Evolutionary conservation across 2,113 vertebrate species (phyloP), one percentile per base, ranked within the genome.

Genomic region (Catharus fuscescens): DNA sequence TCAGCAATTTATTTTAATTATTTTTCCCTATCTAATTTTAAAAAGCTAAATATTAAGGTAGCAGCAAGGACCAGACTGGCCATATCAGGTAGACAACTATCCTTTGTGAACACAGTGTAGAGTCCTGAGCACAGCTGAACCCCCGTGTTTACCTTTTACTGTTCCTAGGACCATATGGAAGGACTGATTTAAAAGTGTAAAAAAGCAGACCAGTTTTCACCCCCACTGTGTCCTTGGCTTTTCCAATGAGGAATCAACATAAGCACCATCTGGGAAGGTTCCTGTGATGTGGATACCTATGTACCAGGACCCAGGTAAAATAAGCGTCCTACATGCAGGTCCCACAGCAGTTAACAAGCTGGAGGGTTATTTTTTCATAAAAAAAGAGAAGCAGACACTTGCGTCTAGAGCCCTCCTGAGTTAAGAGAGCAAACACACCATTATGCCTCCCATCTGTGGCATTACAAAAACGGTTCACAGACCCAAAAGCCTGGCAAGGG

Each of bases 211-310:
- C 12, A 12, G 40, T 64, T 88, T 88, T 78, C 56, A 79, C 53
- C 40, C 57, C 83, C 84, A 21, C 65, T 36, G 72, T 64, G 60
- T 72, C 69, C 61, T 92, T 89, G 91, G 65, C 84, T 95, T 91
- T 81, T 79, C 69, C 57, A 84, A 9, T 17, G 36, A 81, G 44
- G 28, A 86, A 57, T 79, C 80, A 78, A 64, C 15, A 20, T 7
- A 60, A 78, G 69, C n/a, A 88, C 61, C 93, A 93, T 84, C 69
- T 87, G 86, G 80, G 57, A 91, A 92, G 70, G 65, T 67, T 96
- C 86, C 80, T 87, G 19, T 89, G 91, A 84, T 89, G 70, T 38
- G 83, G 53, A 87, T 86, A 89, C 45, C 70, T 66, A 36, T 23
- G 52, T 67, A 52, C 23, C 36, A 69, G 48, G 48, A 70, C 40